A percentile compares a stretch with the other conserved stretches of the same genome.
Conservation (phyloP, 2,113 vertebrate genomes). For the Trematomus loennbergii region DNA sequence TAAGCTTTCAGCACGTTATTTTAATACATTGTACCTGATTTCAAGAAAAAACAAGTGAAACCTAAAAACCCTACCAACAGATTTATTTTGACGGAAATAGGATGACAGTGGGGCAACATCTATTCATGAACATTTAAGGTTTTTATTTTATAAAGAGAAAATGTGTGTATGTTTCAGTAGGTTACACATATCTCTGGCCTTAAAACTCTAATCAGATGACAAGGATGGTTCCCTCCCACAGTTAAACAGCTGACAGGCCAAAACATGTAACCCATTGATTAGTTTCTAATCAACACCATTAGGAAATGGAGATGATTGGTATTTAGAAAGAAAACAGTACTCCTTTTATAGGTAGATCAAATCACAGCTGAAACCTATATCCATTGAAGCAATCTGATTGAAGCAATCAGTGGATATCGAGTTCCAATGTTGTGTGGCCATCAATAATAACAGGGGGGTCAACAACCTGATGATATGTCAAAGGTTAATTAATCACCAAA, state of each 20-base stretch:
- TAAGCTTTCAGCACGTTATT: neutral
- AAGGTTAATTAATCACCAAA: too few species aligned
- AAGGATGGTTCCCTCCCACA: neutral
- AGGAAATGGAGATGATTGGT: constrained; percentile 36
- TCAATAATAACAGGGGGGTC: too few species aligned
- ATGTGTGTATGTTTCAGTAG: too few species aligned
- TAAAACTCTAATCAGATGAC: neutral
- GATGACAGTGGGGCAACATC: neutral
- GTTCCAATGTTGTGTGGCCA: too few species aligned
- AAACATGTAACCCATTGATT: constrained; percentile 44
- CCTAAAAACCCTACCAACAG: neutral
- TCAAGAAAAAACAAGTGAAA: neutral
- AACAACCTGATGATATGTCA: too few species aligned
- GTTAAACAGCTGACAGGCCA: constrained; percentile 21
- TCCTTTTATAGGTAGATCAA: constrained; percentile 18
- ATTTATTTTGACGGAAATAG: neutral
- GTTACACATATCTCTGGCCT: neutral
- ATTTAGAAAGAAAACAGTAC: neutral
- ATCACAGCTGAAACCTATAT: constrained; percentile 5
- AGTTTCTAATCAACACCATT: constrained; percentile 28
- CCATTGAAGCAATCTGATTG: constrained; percentile 18
- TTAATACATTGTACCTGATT: neutral
- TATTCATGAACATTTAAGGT: too few species aligned
- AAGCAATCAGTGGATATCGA: too few species aligned
- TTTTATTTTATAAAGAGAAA: too few species aligned